Evolutionary conservation across 2,888 invertebrate species (phyloP), one percentile per base, ranked within the genome.

Genomic region (Ennomos quercinarius): DNA sequence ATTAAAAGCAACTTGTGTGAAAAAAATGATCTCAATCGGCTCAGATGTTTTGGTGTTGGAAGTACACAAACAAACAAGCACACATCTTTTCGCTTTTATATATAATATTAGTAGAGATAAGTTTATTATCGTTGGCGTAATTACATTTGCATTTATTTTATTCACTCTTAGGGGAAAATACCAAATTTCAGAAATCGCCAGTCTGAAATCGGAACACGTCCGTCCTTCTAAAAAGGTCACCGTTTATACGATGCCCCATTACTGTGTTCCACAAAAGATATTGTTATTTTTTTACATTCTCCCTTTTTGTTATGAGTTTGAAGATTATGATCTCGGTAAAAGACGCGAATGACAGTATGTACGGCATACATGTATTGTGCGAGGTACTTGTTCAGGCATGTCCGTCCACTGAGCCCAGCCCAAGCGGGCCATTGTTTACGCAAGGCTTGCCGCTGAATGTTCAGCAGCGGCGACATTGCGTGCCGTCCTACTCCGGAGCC

Each of bases 161-260:
- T 44, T 13, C 44, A 57, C 42, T 38, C 39, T 49, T 27, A 6
- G 42, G 34, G 34, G 13, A 57, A 58, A 43, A 39, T 52, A 45
- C 40, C 43, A 46, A 39, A 40, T 41, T 55, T 9, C n/a, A 43
- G 52, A 10, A 50, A 47, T n/a, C 27, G 27, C 10, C 52, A 61
- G 53, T 67, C 62, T 59, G 59, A 66, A 79, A 74, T 68, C 79
- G 64, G 67, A 67, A 73, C 81, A 82, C 81, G 81, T 81, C 68
- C 67, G 70, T 70, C 70, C 70, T 71, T 74, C 62, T 54, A 65
- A 77, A 27, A 81, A 80, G 79, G 81, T 80, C 79, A 64, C 57
- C 51, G 58, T 27, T 27, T 27, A 27, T 55, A 56, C 56, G 62
- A 51, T 61, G 47, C 72, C 67, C 67, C 66, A 68, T 65, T 68